Conservation (phyloP, 2,797 vertebrate species). For the Enteromius thamalakanensis region DNA sequence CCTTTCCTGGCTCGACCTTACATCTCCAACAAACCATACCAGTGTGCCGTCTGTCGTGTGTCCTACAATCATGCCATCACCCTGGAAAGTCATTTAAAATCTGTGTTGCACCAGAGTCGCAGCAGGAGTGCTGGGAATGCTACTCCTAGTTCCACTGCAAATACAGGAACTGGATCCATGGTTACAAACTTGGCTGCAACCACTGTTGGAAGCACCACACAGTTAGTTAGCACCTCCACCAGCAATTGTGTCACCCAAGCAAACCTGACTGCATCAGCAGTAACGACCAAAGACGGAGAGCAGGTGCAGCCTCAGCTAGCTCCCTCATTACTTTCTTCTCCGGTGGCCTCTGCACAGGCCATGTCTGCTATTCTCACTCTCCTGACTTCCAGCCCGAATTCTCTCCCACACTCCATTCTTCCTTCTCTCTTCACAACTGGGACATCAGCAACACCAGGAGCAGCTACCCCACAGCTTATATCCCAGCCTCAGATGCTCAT, state of each 20-base stretch:
- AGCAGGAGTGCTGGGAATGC: constrained; percentile 82
- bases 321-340: constrained; percentile 78
- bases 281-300: constrained; percentile 75
- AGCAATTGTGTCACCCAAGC: constrained; percentile 70
- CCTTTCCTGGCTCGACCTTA: constrained; percentile 74
- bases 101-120: constrained; percentile 90
- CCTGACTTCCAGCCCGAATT: constrained; percentile 77
- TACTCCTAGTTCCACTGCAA: constrained; percentile 65
- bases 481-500: constrained; percentile 82
- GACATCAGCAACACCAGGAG: constrained; percentile 64
- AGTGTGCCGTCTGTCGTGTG: constrained; percentile 89
- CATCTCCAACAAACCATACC: constrained; percentile 87
- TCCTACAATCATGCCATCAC: constrained; percentile 95
- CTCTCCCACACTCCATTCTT: constrained; percentile 76
- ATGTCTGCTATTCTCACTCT: constrained; percentile 84
- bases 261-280: constrained; percentile 66
- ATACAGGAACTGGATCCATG: constrained; percentile 60
- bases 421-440: constrained; percentile 76
- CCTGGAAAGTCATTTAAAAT: constrained; percentile 87
- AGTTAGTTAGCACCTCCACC: constrained; percentile 68
- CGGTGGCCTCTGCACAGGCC: constrained; percentile 80
- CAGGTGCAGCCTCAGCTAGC: constrained; percentile 73
- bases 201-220: constrained; percentile 66
- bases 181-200: constrained; percentile 65
- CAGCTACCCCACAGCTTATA: constrained; percentile 75